Evolutionary conservation across 1,140 invertebrate genomes (phyloP).

Genomic region (Leptinotarsa undecemlineata): DNA sequence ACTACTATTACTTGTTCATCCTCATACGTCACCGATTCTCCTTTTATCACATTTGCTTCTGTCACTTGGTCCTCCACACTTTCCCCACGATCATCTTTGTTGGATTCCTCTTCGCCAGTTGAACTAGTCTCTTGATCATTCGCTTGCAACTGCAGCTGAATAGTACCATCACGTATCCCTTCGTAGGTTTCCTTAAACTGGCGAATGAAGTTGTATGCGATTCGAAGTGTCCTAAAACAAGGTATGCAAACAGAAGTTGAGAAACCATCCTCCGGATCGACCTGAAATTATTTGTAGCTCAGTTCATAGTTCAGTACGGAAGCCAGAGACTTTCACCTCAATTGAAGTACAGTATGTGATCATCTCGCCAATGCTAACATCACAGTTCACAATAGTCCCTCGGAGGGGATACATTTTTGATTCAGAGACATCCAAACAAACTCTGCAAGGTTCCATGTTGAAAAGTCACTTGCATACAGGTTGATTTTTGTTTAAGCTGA

Average conservation of each 20-base stretch:
- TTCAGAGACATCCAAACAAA: slow-evolving; percentile 15
- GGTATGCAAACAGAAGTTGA: slow-evolving; percentile 21
- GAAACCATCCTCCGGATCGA: slow-evolving; percentile 15
- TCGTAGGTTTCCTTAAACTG: slow-evolving; percentile 29
- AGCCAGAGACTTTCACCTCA: slow-evolving; percentile 8
- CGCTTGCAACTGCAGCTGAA: too few species aligned
- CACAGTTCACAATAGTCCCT: slow-evolving; percentile 25
- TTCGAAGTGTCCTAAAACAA: slow-evolving; percentile 25
- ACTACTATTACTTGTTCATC: too few species aligned
- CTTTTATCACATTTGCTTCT: too few species aligned
- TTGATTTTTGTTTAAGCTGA: background rate
- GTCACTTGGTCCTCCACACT: slow-evolving; percentile 2
- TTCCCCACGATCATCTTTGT: background rate
- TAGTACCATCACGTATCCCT: background rate
- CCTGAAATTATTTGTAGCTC: slow-evolving; percentile 7
- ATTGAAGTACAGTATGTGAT: slow-evolving; percentile 24
- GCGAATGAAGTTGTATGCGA: slow-evolving; percentile 29
- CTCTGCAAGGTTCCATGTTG: background rate
- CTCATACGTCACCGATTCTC: too few species aligned
- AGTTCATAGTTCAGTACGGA: background rate
- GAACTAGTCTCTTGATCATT: too few species aligned
- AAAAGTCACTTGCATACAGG: background rate
- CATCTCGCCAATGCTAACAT: slow-evolving; percentile 22
- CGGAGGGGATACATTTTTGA: slow-evolving; percentile 21
- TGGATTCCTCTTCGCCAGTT: too few species aligned